Percentiles rank a stretch among this genome's conserved stretches.
These are phyloP conservation scores for Helostoma temminkii DNA, from an alignment of 2,797 vertebrate genomes.

Conservation along the genomic window DNA sequence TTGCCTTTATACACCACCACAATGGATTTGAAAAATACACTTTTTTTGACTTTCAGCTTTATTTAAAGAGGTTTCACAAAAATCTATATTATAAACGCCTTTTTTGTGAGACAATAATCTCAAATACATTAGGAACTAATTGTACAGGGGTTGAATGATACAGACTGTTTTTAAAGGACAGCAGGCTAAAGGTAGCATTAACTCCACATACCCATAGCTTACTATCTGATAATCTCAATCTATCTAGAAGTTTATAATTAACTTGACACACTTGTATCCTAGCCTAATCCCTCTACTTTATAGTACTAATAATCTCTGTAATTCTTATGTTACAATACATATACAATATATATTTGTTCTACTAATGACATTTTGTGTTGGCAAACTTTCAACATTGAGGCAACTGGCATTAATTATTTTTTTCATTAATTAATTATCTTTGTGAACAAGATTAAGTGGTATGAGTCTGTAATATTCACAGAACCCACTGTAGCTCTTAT, in stretches of 20 bases:
- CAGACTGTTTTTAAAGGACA: background rate
- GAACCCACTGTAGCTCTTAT: conserved; percentile 14
- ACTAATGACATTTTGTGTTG: background rate
- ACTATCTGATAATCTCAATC: background rate
- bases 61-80: no score
- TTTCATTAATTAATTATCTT: conserved; percentile 32
- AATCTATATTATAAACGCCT: no score
- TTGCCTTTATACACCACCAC: no score
- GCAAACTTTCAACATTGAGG: conserved; percentile 24
- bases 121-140: no score
- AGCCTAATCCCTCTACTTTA: background rate
- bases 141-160: background rate
- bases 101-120: no score
- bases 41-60: no score
- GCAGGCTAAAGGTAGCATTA: background rate
- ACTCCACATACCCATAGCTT: background rate
- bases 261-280: no score
- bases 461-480: conserved; percentile 34
- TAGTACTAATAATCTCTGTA: background rate
- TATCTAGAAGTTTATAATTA: background rate
- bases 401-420: conserved; percentile 39
- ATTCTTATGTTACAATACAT: background rate
- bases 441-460: conserved; percentile 25
- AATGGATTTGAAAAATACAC: no score
- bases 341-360: background rate